Evolutionary conservation across 2,797 vertebrate species (phyloP).

Genomic region (Microctenopoma steveboyesi): DNA sequence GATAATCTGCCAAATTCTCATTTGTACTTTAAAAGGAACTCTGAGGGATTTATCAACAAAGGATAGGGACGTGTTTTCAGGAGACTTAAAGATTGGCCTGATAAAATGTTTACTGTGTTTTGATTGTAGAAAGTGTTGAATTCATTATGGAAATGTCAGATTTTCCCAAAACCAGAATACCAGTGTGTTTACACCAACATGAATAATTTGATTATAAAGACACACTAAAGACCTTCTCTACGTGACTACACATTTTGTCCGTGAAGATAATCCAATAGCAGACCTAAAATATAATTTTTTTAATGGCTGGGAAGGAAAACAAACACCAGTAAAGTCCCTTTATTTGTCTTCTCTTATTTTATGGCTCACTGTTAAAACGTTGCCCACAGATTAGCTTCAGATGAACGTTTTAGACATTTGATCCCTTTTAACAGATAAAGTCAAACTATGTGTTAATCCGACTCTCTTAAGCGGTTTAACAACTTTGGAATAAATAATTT

Average conservation of each 20-base stretch:
- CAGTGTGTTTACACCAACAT: slow-evolving; percentile 47
- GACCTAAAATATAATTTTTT: background rate
- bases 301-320: background rate
- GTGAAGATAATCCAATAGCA: slow-evolving; percentile 6
- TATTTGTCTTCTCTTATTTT: background rate
- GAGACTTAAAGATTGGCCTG: background rate
- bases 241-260: background rate
- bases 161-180: slow-evolving; percentile 17
- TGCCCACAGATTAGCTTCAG: background rate
- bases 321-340: background rate
- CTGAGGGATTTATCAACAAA: background rate
- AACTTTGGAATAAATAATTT: background rate
- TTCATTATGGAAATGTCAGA: background rate
- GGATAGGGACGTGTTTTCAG: background rate
- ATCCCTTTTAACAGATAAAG: background rate
- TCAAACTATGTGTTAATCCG: background rate
- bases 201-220: slow-evolving; percentile 25
- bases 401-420: background rate
- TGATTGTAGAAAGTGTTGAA: slow-evolving; percentile 5
- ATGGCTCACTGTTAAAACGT: background rate
- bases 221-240: slow-evolving; percentile 3
- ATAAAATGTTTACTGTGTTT: slow-evolving; percentile 18
- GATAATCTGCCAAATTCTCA: background rate
- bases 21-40: slow-evolving; percentile 4
- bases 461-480: slow-evolving; percentile 27